phyloP scores from a whole-genome alignment of 2,113 vertebrate species.

The Oreochromis aureus region DNA sequence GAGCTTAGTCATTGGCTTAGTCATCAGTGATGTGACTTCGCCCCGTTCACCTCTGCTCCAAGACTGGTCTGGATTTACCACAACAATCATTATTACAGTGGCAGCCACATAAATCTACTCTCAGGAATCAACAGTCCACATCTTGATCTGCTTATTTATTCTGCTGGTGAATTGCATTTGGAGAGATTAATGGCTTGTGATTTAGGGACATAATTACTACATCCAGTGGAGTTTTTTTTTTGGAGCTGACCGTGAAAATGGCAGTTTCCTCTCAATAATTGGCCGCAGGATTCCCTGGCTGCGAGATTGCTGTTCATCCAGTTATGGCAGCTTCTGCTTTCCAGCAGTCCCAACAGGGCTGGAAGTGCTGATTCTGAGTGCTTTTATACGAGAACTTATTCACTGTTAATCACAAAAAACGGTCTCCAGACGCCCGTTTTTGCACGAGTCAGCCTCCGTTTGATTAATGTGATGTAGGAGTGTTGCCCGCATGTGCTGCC shows the following conservation, averaged over 20 bases:
- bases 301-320: constrained; percentile 60
- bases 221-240: constrained; percentile 26
- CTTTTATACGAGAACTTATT: constrained; percentile 52
- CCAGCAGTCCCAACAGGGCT: constrained; percentile 26
- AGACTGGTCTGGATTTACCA: not conserved
- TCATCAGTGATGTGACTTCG: constrained; percentile 25
- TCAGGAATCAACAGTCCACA: not conserved
- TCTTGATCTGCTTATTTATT: constrained; percentile 21
- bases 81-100: not conserved
- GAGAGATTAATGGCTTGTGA: constrained; percentile 32
- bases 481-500: constrained; percentile 49
- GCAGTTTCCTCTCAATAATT: constrained; percentile 40
- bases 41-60: not conserved
- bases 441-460: constrained; percentile 51
- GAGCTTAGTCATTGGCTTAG: constrained; percentile 41
- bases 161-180: not conserved
- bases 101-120: not conserved
- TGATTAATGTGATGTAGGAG: constrained; percentile 71
- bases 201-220: constrained; percentile 41
- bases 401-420: constrained; percentile 58
- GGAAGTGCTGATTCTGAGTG: constrained; percentile 60
- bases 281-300: constrained; percentile 20
- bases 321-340: constrained; percentile 62
- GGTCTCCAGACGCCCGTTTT: constrained; percentile 52
- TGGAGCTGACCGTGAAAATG: constrained; percentile 8